Base-by-base conservation (phyloP, 2,888 invertebrate species). In the Stenodema calcarata region DNA sequence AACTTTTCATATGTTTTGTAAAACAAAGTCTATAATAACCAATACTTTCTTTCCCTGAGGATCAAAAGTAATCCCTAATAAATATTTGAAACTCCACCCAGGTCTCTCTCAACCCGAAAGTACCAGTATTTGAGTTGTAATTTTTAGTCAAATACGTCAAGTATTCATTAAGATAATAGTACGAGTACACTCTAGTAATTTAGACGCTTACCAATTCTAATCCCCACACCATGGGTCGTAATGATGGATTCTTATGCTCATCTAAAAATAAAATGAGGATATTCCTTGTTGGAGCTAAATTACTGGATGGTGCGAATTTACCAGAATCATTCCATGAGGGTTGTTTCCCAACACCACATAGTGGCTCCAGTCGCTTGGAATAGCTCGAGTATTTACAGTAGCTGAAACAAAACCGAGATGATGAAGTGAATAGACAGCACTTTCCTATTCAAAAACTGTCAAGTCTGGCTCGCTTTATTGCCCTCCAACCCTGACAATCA, bases 181-280 rank as follows among this genome's bases (percentile, higher is more conserved):
- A 35, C 2, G 35, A 35, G n/a, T 35, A 35, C 2, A 35, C 35
- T 7, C 35, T 2, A 4, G 35, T 35, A 54, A 4, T 54, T 6
- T 54, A 18, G 54, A 54, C 54, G 11, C 18, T 16, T 11, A 54
- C n/a, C n/a, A 54, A 2, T 16, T 30, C n/a, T 18, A 73, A n/a
- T 27, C 80, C 80, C 80, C 80, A 80, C 16, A 14, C 14, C 80
- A 80, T 54, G 6, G 80, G 80, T 0, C 80, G 50, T n/a, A 80
- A 50, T 12, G 27, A 23, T n/a, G 27, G 16, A 23, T 54, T 27
- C 7, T 75, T 41, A 14, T n/a, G 16, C 28, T 7, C 35, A 18
- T 35, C 73, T 27, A 27, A 27, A 50, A 30, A 35, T 54, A 80
- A 30, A 16, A 54, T 28, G 23, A 54, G 80, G 16, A 80, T 30